phyloP scores from a whole-genome alignment of 2,888 invertebrate species.

The Sphinx pinastri region DNA sequence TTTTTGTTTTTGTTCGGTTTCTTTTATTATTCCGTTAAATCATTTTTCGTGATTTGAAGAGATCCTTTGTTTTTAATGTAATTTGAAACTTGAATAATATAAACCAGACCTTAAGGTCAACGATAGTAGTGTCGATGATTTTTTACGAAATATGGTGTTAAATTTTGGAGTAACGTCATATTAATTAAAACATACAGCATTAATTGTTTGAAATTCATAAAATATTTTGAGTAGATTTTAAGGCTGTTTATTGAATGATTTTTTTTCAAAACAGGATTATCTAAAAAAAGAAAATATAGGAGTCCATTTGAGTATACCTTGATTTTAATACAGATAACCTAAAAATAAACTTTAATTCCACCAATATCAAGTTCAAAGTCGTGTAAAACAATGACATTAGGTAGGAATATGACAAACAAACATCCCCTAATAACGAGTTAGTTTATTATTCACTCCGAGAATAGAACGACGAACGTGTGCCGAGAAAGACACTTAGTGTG shows the following conservation, averaged over 20 bases:
- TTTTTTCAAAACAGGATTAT: too few species aligned
- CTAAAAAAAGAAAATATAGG: too few species aligned
- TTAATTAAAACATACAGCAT: too few species aligned
- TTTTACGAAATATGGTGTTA: too few species aligned
- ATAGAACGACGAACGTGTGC: conserved; percentile 44
- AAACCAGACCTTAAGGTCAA: too few species aligned
- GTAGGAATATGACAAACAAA: conserved; percentile 24
- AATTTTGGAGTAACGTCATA: too few species aligned
- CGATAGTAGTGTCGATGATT: too few species aligned
- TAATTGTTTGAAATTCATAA: too few species aligned
- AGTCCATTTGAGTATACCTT: too few species aligned
- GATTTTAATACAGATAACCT: neutral
- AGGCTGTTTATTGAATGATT: too few species aligned
- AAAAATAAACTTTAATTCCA: neutral
- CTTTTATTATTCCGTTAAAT: neutral
- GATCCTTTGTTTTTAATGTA: neutral
- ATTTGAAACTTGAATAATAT: neutral
- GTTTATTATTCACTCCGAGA: conserved; percentile 48
- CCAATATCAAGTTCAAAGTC: conserved; percentile 20
- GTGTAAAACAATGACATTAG: conserved; percentile 22
- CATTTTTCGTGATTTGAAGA: neutral
- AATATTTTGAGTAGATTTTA: too few species aligned
- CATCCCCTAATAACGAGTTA: conserved; percentile 26
- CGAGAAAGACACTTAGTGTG: conserved; percentile 16
- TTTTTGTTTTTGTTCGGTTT: neutral